Conservation (phyloP, 2,113 vertebrate genomes). For the Ahaetulla prasina region DNA sequence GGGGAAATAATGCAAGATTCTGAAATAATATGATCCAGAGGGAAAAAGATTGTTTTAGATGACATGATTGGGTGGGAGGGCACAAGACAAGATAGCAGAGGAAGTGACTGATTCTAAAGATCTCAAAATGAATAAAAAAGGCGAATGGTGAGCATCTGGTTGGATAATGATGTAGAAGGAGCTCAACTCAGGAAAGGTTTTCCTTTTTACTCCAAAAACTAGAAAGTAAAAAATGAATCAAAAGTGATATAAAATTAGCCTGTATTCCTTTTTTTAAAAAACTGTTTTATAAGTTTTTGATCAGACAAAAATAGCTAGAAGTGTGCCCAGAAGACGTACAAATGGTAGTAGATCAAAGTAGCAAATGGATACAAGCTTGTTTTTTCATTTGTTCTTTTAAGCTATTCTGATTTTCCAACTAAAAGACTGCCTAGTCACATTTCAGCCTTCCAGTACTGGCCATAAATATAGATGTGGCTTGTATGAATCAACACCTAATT, state of each 20-base stretch:
- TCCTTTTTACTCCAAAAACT: background rate
- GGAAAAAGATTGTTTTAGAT: background rate
- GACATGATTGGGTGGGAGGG: background rate
- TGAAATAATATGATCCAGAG: background rate
- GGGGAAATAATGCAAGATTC: background rate
- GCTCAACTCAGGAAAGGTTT: background rate
- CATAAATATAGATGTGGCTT: background rate
- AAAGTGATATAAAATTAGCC: background rate
- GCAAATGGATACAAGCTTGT: background rate
- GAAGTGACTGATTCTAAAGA: background rate
- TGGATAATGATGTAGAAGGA: background rate
- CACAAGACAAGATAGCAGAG: background rate
- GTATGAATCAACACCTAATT: background rate
- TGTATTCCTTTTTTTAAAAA: background rate
- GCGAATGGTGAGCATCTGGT: background rate
- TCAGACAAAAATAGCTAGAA: background rate
- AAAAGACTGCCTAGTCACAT: background rate
- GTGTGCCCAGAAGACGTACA: background rate
- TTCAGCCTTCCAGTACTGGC: background rate
- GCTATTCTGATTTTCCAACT: background rate
- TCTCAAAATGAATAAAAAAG: background rate
- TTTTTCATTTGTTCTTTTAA: background rate
- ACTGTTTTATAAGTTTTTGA: background rate
- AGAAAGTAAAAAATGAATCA: background rate
- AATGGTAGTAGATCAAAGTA: background rate